phyloP scores from a whole-genome alignment of 2,888 invertebrate species.

The Plagiodera versicolora region DNA sequence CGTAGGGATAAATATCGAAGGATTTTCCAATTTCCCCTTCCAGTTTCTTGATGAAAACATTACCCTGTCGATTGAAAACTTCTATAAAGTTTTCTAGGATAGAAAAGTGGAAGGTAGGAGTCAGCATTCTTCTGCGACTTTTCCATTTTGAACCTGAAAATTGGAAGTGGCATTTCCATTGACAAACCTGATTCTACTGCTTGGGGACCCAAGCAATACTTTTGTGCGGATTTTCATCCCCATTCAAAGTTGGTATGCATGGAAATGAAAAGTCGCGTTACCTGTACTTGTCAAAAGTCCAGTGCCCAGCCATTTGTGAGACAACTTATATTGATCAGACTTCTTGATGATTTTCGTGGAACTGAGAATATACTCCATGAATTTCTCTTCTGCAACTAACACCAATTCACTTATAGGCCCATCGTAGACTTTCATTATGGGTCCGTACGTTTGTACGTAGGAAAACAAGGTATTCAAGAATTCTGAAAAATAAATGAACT shows the following conservation, averaged over 20 bases:
- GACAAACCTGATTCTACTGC: too few species aligned
- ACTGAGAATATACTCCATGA: constrained; percentile 18
- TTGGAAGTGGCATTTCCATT: too few species aligned
- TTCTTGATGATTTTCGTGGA: constrained; percentile 18
- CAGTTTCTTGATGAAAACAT: constrained; percentile 62
- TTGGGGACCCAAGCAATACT: too few species aligned
- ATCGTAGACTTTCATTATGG: constrained; percentile 8
- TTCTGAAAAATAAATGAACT: constrained; percentile 14
- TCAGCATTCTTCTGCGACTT: constrained; percentile 68
- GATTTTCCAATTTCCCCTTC: constrained; percentile 49
- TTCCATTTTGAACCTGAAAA: constrained; percentile 62
- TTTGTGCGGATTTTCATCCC: too few species aligned
- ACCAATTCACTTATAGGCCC: constrained; percentile 11
- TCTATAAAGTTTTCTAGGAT: constrained; percentile 73
- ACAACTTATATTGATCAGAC: constrained; percentile 14
- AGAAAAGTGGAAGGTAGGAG: constrained; percentile 78
- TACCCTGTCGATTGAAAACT: constrained; percentile 67
- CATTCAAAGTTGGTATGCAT: too few species aligned
- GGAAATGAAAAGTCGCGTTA: neutral
- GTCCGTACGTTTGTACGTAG: constrained; percentile 13
- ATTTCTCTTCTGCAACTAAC: constrained; percentile 13
- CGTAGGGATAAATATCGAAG: constrained; percentile 64
- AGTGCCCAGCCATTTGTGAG: constrained; percentile 19
- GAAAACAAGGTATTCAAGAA: constrained; percentile 9
- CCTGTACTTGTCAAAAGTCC: constrained; percentile 23